Evolutionary conservation across 2,888 invertebrate genomes (phyloP).

Genomic region (Ceraclea dissimilis): DNA sequence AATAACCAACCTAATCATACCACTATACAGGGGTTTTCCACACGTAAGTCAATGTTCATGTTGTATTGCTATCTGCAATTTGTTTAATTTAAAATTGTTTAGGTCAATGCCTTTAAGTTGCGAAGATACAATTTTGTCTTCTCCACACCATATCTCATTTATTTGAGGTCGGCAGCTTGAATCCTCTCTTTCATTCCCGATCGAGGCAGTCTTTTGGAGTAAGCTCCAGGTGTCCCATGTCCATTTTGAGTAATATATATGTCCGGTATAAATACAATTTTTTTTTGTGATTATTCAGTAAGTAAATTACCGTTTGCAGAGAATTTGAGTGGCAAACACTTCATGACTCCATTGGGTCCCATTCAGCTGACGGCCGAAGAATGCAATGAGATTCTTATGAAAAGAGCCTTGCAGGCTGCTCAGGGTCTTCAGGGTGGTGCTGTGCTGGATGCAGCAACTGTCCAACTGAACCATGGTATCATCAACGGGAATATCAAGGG

Average conservation of each 20-base stretch:
- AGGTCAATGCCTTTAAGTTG: too few species aligned
- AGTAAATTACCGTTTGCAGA: slow-evolving; percentile 12
- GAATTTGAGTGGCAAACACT: slow-evolving; percentile 49
- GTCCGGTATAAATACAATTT: too few species aligned
- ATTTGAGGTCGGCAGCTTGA: too few species aligned
- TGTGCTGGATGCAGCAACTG: slow-evolving; percentile 40
- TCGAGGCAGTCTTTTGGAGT: too few species aligned
- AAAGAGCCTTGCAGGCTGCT: slow-evolving; percentile 61
- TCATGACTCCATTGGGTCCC: slow-evolving; percentile 64
- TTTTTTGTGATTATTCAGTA: too few species aligned
- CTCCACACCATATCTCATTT: too few species aligned
- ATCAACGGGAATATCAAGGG: slow-evolving; percentile 42
- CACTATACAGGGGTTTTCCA: slow-evolving; percentile 28
- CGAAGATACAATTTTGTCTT: too few species aligned
- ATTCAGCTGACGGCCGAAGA: slow-evolving; percentile 68
- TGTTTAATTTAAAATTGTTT: too few species aligned
- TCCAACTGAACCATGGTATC: slow-evolving; percentile 40
- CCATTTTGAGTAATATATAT: too few species aligned
- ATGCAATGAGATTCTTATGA: slow-evolving; percentile 72
- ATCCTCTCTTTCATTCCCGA: too few species aligned
- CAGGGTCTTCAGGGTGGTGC: slow-evolving; percentile 43
- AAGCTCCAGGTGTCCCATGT: too few species aligned
- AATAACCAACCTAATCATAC: slow-evolving; percentile 46
- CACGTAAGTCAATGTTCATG: slow-evolving; percentile 7
- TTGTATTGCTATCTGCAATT: too few species aligned